Conservation (phyloP, 2,888 invertebrate genomes). For the Drosophila suboccidentalis region DNA sequence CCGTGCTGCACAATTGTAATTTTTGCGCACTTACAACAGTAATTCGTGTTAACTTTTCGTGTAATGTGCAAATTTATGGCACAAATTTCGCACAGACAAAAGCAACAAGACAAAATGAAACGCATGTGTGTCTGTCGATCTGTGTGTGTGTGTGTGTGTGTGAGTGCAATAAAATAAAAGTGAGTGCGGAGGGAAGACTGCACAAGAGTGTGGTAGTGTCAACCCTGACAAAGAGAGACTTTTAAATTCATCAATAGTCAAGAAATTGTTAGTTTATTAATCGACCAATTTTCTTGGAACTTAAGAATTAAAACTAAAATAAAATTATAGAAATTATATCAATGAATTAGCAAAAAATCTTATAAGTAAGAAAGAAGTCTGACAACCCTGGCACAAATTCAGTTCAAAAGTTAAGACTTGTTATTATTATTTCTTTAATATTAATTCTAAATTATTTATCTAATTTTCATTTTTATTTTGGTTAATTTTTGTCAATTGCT, state of each 20-base stretch:
- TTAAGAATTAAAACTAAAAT: not conserved
- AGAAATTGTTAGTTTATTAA: not conserved
- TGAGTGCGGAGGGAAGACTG: not conserved
- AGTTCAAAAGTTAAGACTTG: not conserved
- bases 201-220: not conserved
- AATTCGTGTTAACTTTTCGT: conserved; percentile 81
- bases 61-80: conserved; percentile 82
- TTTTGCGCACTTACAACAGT: conserved; percentile 78
- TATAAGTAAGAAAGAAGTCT: not conserved
- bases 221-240: not conserved
- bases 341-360: not conserved
- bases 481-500: no score
- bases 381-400: not conserved
- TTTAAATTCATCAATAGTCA: conserved; percentile 3
- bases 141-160: not conserved
- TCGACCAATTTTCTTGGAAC: not conserved
- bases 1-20: conserved; percentile 67
- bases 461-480: no score
- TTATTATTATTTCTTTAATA: no score
- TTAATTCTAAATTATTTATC: no score
- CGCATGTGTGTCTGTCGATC: conserved; percentile 10
- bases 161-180: not conserved
- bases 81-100: conserved; percentile 48
- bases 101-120: conserved; percentile 17
- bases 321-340: not conserved